Percentiles rank a stretch among this genome's conserved stretches.
phyloP scores from a whole-genome alignment of 1,140 invertebrate genomes.

The Macrosteles quadrilineatus region DNA sequence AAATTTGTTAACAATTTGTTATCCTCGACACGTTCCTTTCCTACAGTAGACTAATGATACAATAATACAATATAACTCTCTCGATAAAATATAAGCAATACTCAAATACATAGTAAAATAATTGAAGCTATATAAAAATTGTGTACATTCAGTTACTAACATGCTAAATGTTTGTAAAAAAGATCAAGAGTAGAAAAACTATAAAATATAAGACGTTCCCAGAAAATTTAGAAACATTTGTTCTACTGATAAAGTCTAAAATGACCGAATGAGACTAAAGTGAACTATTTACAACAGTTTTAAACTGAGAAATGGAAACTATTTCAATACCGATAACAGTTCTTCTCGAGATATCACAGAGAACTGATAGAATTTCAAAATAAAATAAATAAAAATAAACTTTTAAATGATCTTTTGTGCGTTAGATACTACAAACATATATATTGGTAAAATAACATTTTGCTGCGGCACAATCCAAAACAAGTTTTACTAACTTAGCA shows the following conservation, averaged over 20 bases:
- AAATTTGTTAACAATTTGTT: background rate
- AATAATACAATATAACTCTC: conserved; percentile 1
- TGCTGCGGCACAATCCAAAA: conserved; percentile 11
- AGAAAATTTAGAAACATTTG: too few relatives aligned
- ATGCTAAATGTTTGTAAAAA: background rate
- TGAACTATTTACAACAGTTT: too few relatives aligned
- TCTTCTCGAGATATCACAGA: background rate
- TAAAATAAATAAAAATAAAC: background rate
- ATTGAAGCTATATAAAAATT: conserved; percentile 6
- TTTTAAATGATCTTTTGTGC: background rate
- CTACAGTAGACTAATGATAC: background rate
- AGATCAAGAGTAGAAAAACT: too few relatives aligned
- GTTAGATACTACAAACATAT: conserved; percentile 2
- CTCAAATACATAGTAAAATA: conserved; percentile 5
- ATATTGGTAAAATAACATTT: background rate
- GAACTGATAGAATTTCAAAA: conserved; percentile 1
- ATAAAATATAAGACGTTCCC: too few relatives aligned
- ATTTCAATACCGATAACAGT: background rate
- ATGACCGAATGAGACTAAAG: too few relatives aligned
- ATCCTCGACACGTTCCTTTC: too few relatives aligned
- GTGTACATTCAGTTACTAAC: background rate
- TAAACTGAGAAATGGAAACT: background rate
- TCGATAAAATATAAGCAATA: background rate
- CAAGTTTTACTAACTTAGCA: conserved; percentile 5
- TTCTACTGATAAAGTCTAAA: too few relatives aligned